Percentiles rank a stretch among this genome's conserved stretches.
phyloP scores from a whole-genome alignment of 2,797 vertebrate genomes.

The Falco naumanni region DNA sequence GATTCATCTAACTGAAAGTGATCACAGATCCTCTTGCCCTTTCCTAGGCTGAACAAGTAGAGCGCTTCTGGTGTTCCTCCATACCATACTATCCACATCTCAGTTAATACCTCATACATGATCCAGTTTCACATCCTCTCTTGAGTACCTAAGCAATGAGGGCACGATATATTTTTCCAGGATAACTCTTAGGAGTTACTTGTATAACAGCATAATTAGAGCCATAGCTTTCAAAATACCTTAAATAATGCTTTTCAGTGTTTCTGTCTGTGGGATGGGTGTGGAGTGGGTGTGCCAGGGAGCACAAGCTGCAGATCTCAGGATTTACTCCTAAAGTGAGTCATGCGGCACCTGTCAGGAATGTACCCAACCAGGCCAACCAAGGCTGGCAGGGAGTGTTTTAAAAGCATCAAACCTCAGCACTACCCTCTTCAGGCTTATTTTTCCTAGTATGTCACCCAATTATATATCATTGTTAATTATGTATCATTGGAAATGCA shows the following conservation, averaged over 20 bases:
- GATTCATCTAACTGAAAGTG: not conserved
- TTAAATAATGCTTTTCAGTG: not conserved
- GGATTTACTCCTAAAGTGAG: not conserved
- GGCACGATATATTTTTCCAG: not conserved
- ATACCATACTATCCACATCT: not conserved
- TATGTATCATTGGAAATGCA: not conserved
- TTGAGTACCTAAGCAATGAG: fast-evolving
- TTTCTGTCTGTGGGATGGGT: not conserved
- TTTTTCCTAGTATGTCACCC: not conserved
- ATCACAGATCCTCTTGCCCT: not conserved
- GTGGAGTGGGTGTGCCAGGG: not conserved
- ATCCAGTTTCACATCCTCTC: not conserved
- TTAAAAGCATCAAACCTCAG: not conserved
- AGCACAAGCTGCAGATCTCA: not conserved
- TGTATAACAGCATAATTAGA: not conserved
- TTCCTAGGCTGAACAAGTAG: not conserved
- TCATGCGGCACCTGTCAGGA: not conserved
- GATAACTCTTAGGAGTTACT: not conserved
- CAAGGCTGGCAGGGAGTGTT: not conserved
- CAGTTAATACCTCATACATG: not conserved
- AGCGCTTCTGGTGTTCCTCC: not conserved
- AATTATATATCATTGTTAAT: not conserved
- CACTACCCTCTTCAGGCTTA: not conserved
- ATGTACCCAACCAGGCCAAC: not conserved
- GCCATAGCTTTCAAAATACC: not conserved